A percentile compares a stretch with the other conserved stretches of the same genome.
These are phyloP conservation scores for Cyanoliseus patagonus DNA, from an alignment of 2,113 vertebrate genomes.

Conservation along the genomic window DNA sequence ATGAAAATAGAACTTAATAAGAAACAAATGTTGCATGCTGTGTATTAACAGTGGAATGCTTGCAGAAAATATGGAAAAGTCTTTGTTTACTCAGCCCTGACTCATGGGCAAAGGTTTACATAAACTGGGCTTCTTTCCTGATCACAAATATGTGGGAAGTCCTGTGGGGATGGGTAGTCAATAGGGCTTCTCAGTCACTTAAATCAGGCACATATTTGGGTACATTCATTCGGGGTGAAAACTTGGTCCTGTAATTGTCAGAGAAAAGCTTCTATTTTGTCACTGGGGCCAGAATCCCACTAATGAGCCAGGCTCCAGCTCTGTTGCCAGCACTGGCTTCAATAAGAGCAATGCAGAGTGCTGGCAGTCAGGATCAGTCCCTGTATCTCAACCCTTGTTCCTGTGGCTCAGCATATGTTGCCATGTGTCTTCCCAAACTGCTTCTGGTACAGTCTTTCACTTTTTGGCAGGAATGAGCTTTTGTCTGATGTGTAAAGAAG, in stretches of 20 bases:
- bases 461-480: background rate
- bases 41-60: slow-evolving; percentile 33
- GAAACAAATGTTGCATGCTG: slow-evolving; percentile 36
- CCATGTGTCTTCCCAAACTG: background rate
- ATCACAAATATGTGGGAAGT: background rate
- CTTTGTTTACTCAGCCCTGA: slow-evolving; percentile 15
- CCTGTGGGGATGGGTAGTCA: background rate
- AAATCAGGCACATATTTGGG: background rate
- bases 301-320: background rate
- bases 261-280: background rate
- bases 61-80: slow-evolving; percentile 22
- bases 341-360: background rate
- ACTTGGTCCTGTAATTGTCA: background rate
- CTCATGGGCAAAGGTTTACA: slow-evolving; percentile 11
- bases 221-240: background rate
- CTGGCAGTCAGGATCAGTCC: fast-evolving
- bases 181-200: background rate
- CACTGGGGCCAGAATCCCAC: background rate
- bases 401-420: fast-evolving
- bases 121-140: slow-evolving; percentile 21
- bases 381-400: background rate
- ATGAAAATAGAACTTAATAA: slow-evolving; percentile 29
- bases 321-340: background rate
- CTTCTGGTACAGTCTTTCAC: background rate
- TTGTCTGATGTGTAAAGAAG: background rate